Evolutionary conservation across 1,140 invertebrate genomes (phyloP), one percentile per base, ranked within the genome.

Genomic region (Harlomillsia oculata): DNA sequence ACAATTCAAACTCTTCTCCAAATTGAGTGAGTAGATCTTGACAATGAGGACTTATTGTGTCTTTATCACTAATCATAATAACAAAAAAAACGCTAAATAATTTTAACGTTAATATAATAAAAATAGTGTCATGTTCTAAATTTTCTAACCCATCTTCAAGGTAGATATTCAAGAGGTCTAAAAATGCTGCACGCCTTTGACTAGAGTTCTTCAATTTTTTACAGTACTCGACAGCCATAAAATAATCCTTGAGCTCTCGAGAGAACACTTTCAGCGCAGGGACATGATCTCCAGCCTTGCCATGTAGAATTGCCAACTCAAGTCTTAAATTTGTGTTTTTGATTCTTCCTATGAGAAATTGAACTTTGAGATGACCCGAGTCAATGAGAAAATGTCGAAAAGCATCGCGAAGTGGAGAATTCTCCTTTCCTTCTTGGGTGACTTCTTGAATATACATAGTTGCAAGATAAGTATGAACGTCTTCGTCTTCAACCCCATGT

Each of bases 271-370:
- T 28, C 3, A 65, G 40, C 8, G 63, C 63, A 16, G 62, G 63
- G 20, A n/a, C 40, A 43, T 65, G 63, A 46, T 65, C 63, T 34
- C 63, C 63, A 57, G 56, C 56, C 63, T 64, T 65, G 25, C 63
- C 63, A 43, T 62, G 63, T 6, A 65, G 43, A 55, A 65, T 62
- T 2, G 63, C 63, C 2, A 62, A 46, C 44, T 65, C 63, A 20
- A 50, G 45, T 30, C 60, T n/a, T 2, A 65, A 37, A 28, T 40
- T 53, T 5, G 48, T 62, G 21, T 60, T 62, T 25, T 52, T 40
- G 2, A 65, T 23, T 32, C 48, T 54, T 20, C 63, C 63, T 46
- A 65, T 62, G 4, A 65, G 54, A 49, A 59, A 60, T 29, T 62
- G 56, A 46, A 59, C 39, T 56, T 55, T 65, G 3, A 65, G 48